Percentiles rank a stretch among this genome's conserved stretches.
phyloP scores from a whole-genome alignment of 2,888 invertebrate species.

The Drosophila peninsularis region DNA sequence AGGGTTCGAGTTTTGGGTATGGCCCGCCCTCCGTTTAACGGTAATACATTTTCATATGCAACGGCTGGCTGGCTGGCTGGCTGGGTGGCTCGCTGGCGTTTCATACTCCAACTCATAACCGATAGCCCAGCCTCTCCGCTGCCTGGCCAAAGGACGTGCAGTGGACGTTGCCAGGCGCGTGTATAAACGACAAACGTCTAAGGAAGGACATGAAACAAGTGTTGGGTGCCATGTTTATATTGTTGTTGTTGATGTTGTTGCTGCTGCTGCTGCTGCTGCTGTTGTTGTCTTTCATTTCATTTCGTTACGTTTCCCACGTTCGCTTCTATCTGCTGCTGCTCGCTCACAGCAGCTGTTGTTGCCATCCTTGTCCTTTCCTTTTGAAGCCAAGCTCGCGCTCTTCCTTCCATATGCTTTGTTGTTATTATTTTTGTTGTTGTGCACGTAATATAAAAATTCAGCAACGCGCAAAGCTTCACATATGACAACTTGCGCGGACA shows the following conservation, averaged over 20 bases:
- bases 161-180: constrained; percentile 58
- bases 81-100: constrained; percentile 23
- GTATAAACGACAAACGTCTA: constrained; percentile 37
- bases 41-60: constrained; percentile 76
- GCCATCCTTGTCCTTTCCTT: constrained; percentile 46
- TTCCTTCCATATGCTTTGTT: constrained; percentile 24
- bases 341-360: constrained; percentile 12
- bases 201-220: constrained; percentile 70
- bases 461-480: constrained; percentile 78
- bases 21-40: constrained; percentile 61
- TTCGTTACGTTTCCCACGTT: constrained; percentile 34
- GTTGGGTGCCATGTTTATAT: constrained; percentile 76
- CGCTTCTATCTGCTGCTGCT: constrained; percentile 5
- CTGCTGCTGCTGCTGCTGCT: constrained; percentile 25
- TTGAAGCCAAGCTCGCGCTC: constrained; percentile 4
- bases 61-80: constrained; percentile 18
- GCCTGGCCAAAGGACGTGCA: constrained; percentile 15
- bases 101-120: constrained; percentile 37
- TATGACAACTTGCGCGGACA: constrained; percentile 70
- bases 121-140: constrained; percentile 8
- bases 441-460: constrained; percentile 72
- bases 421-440: constrained; percentile 33
- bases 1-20: constrained; percentile 15
- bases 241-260: constrained; percentile 11
- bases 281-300: constrained; percentile 68